These are phyloP conservation scores for Caenorhabditis afra DNA, from an alignment of 2,888 invertebrate genomes.

Conservation along the genomic window DNA sequence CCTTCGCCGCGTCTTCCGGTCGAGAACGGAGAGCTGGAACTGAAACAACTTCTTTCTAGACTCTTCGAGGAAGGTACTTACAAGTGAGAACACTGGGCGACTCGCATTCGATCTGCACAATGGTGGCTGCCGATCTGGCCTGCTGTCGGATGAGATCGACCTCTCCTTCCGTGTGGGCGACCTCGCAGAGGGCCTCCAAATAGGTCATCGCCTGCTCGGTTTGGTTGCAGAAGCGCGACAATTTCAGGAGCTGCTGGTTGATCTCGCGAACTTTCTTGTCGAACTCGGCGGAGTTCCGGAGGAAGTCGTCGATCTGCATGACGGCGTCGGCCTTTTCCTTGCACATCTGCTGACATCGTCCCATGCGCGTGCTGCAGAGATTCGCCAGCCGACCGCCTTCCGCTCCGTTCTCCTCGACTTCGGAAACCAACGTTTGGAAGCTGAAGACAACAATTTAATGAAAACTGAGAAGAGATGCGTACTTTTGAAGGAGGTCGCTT, in stretches of 20 bases:
- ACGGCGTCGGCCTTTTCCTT: conserved; percentile 68
- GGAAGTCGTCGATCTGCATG: conserved; percentile 65
- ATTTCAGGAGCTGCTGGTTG: conserved; percentile 60
- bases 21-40: conserved; percentile 39
- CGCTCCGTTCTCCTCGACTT: conserved; percentile 60
- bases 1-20: conserved; percentile 61
- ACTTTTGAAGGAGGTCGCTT: conserved; percentile 64
- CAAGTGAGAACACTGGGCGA: conserved; percentile 54
- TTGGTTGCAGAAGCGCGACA: conserved; percentile 69
- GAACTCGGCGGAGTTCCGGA: conserved; percentile 59
- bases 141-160: conserved; percentile 64
- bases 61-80: conserved; percentile 10
- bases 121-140: conserved; percentile 59
- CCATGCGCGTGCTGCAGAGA: conserved; percentile 70
- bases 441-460: conserved; percentile 42
- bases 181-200: conserved; percentile 66
- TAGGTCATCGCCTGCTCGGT: conserved; percentile 72
- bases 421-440: conserved; percentile 57
- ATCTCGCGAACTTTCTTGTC: conserved; percentile 67
- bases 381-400: conserved; percentile 68
- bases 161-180: conserved; percentile 65
- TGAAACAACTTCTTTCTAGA: neutral
- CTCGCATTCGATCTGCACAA: conserved; percentile 62
- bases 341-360: conserved; percentile 68
- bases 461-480: neutral